phyloP scores from a whole-genome alignment of 1,140 invertebrate species.

The Aporrectodea caliginosa region DNA sequence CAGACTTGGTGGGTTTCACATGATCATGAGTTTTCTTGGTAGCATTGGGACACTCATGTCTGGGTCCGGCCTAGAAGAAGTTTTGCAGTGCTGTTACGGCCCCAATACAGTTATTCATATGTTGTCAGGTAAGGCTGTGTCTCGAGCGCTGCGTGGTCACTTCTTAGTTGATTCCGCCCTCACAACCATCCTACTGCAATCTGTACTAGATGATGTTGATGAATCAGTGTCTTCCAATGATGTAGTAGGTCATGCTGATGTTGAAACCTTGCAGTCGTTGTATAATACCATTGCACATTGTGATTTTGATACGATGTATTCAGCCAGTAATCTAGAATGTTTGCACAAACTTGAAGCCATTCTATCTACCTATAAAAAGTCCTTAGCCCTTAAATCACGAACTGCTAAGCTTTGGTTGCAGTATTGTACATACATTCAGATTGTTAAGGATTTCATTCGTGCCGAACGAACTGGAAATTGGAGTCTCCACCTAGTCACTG shows the following conservation, averaged over 20 bases:
- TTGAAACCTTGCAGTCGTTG: background rate
- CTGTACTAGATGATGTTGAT: background rate
- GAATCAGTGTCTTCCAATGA: background rate
- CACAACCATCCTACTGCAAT: constrained; percentile 17
- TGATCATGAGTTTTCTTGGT: constrained; percentile 41
- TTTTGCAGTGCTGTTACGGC: constrained; percentile 13
- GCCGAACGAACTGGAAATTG: constrained; percentile 51
- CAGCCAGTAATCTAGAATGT: background rate
- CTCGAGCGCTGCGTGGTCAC: constrained; percentile 35
- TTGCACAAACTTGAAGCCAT: background rate
- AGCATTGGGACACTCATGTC: constrained; percentile 49
- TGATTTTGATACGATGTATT: background rate
- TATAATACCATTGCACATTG: background rate
- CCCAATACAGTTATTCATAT: constrained; percentile 17
- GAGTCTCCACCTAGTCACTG: constrained; percentile 39
- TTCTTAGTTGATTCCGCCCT: too few relatives aligned
- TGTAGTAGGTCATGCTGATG: background rate
- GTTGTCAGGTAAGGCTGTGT: constrained; percentile 22
- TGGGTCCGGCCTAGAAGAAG: constrained; percentile 50
- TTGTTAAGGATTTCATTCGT: constrained; percentile 51
- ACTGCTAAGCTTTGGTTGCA: constrained; percentile 36
- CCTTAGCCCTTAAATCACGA: background rate
- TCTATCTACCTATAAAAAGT: background rate
- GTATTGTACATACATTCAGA: constrained; percentile 35
- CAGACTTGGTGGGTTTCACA: constrained; percentile 35